Base-by-base conservation (phyloP, 2,888 invertebrate species). In the Pterobdella sp. region DNA sequence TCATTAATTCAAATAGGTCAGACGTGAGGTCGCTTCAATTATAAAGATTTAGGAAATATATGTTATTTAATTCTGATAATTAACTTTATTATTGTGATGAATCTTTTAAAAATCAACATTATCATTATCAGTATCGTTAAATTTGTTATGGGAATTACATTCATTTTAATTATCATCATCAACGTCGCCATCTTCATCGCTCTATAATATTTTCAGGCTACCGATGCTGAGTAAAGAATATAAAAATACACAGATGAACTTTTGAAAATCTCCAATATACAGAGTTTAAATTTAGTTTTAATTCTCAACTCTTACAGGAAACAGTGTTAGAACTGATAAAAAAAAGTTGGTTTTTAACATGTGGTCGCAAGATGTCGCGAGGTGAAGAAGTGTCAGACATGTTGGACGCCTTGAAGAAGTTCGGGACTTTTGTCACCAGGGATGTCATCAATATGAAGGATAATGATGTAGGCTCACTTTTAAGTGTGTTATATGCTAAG, bases 401-500 rank as follows among this genome's bases (percentile, higher is more conserved):
- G 82, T 85, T 94, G 79, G 91, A 92, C 80, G 88, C 88, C 76
- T 89, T 93, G 82, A 91, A 92, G 83, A 90, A 90, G 77, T 87
- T 89, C 77, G 91, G 92, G 1, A 88, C 88, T 74, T 85, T 87
- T 66, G 84, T 93, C 68, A 84, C 93, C 75, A 88, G 90, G 78
- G 88, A 89, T 78, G 88, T 93, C 77, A 91, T 94, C 71, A 94
- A 94, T 83, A 88, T 93, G 86, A 87, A 88, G 56, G 93, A 94
- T 84, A 87, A 87, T 67, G 93, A 91, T 84, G 90, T 90, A 84
- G 87, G 88, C 85, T 10, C 3, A 42, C 42, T 18, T 14, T 18
- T 42, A 7, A 42, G 18, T 42, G 42, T 42, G 42, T 42, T 7
- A 42, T 42, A 42, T 42, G 18, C 7, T 42, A 7, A 42, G 42